Base-by-base conservation (phyloP, 2,797 vertebrate species). In the Adelosebastes latens region DNA sequence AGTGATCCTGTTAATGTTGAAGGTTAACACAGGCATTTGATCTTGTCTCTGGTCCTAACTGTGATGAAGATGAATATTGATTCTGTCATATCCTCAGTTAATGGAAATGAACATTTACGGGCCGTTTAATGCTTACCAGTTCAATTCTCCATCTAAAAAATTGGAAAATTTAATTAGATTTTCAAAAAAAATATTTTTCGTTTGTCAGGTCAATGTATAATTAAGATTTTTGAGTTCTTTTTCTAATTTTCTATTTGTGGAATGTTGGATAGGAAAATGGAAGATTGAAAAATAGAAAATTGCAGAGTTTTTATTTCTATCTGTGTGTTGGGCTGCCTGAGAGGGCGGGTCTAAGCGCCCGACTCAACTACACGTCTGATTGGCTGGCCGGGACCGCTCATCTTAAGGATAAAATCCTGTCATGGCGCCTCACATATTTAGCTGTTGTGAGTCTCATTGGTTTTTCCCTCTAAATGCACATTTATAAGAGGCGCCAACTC, bases 11-110 rank as follows among this genome's bases (percentile, higher is more conserved):
- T 5, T 62, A 62, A 85, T 70, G 64, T 71, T 39, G 49, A 49
- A 59, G 79, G 70, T 82, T 82, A 79, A 82, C 79, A 12, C 59
- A 62, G 69, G 75, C 83, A 82, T 86, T 86, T 88, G 77, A 84
- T 70, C 76, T 77, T 81, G 80, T 82, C 81, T 78, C 55, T 75
- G 12, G 14, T 75, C 32, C 14, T 85, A 49, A 83, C 34, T n/a
- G 42, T 84, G 80, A 90, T 58, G 77, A 83, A 60, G 81, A 85
- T 42, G 22, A 52, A 72, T 27, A 86, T 10, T 18, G 13, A 58
- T 56, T 29, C 60, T 70, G 86, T 85, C 82, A 85, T 49, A 59
- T 78, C 32, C 32, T 18, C 36, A 68, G 39, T 68, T 69, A 31
- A 59, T 22, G 46, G 52, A 82, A 71, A 71, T 53, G 2, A 72